phyloP scores from a whole-genome alignment of 1,140 invertebrate species.

The Caenorhabditis tropicalis region DNA sequence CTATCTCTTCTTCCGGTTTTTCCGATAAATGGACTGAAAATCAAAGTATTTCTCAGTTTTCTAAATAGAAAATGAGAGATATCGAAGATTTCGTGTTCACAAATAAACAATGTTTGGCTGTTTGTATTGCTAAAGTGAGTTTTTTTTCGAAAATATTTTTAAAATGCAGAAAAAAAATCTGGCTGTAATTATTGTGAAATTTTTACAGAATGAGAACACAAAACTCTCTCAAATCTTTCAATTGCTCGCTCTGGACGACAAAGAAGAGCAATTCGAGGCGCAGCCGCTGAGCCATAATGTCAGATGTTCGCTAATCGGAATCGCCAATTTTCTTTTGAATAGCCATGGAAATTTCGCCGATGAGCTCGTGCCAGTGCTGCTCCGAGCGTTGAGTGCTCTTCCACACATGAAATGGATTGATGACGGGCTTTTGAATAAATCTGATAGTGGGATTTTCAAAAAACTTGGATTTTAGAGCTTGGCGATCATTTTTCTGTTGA shows the following conservation, averaged over 20 bases:
- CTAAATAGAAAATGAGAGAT: constrained; percentile 37
- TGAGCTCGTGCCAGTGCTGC: constrained; percentile 59
- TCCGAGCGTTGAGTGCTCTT: constrained; percentile 57
- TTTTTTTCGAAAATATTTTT: no score
- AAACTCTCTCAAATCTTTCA: constrained; percentile 56
- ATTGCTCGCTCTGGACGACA: constrained; percentile 58
- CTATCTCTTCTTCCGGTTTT: neutral
- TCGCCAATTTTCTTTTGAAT: constrained; percentile 67
- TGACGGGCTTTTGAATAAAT: constrained; percentile 64
- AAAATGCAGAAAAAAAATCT: neutral
- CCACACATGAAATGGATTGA: constrained; percentile 70
- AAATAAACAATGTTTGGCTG: constrained; percentile 54
- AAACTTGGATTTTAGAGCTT: no score
- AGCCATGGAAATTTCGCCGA: constrained; percentile 62
- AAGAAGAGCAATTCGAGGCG: constrained; percentile 56
- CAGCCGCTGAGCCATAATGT: constrained; percentile 72
- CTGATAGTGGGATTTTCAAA: constrained; percentile 59
- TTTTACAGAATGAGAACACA: constrained; percentile 46
- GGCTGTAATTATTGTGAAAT: no score
- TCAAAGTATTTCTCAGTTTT: neutral
- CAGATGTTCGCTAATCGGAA: constrained; percentile 61
- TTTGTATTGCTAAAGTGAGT: constrained; percentile 45
- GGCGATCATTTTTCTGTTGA: no score
- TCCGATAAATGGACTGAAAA: constrained; percentile 27
- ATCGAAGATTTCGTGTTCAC: constrained; percentile 58